Conservation (phyloP, 2,797 vertebrate genomes). For the Lacerta bilineata region DNA sequence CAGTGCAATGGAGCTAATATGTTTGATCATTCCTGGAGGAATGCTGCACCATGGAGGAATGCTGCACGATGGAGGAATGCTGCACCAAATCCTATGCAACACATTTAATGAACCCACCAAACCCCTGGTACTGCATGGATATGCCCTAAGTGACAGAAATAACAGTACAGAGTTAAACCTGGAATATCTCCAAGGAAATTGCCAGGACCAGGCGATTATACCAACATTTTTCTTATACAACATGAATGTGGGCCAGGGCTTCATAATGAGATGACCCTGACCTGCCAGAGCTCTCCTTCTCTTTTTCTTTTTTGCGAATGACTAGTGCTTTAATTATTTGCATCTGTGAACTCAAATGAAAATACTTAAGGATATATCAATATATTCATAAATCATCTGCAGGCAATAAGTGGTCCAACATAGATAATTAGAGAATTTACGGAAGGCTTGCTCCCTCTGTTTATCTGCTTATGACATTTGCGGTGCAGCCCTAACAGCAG, state of each 20-base stretch:
- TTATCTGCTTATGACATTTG: conserved; percentile 99
- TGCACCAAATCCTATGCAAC: not conserved
- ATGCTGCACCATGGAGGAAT: not conserved
- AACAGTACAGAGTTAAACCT: conserved; percentile 30
- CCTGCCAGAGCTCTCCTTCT: conserved; percentile 68
- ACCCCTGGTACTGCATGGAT: not conserved
- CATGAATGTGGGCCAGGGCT: conserved; percentile 63
- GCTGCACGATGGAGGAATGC: not conserved
- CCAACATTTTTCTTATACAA: conserved; percentile 59
- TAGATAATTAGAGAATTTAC: conserved; percentile 94
- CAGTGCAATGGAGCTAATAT: not conserved
- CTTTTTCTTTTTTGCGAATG: conserved; percentile 78
- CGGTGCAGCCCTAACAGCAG: conserved; percentile 89
- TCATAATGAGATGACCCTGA: conserved; percentile 85
- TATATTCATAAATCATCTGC: conserved; percentile 92
- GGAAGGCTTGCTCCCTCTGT: conserved; percentile 92
- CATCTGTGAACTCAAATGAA: conserved; percentile 93
- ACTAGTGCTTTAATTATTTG: conserved; percentile 92
- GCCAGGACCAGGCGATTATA: conserved; percentile 53
- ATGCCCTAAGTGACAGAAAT: conserved; percentile 6
- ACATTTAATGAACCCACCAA: not conserved
- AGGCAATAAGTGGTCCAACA: conserved; percentile 86
- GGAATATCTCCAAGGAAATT: conserved; percentile 58
- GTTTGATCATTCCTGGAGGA: not conserved
- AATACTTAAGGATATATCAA: conserved; percentile 91